Evolutionary conservation across 2,797 vertebrate species (phyloP), one percentile per base, ranked within the genome.

Genomic region (Melanogrammus aeglefinus): DNA sequence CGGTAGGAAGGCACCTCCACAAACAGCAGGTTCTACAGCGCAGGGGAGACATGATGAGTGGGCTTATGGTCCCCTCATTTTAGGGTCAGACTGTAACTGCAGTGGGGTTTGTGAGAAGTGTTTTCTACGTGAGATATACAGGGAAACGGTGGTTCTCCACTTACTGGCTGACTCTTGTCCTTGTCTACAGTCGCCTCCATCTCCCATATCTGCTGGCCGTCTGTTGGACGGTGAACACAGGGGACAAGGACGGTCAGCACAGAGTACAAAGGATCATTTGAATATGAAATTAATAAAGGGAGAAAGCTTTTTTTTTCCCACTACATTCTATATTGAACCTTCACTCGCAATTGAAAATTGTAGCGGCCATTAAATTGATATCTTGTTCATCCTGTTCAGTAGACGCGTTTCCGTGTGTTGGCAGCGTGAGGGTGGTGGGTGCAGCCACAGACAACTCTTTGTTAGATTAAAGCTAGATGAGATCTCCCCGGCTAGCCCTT

Each of bases 151-250:
- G 27, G 27, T 4, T 1, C 14, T 2, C 74, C 75, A 96, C 97
- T 93, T 93, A 99, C 98, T 69, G 96, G 93, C 84, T 99, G 97
- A 91, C 97, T 99, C 92, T 99, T 99, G 82, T 99, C 98, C 92
- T 99, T 99, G 93, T 99, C 98, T 87, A 99, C 96, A 0, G 96
- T 98, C n/a, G 98, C 97, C 84, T 99, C 97, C 94, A 96, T 94
- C 90, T 99, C 98, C 98, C 98, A 99, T 84, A 98, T 95, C 81
- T 99, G 97, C 91, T 98, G 97, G 36, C 98, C 97, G 88, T 99
- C 98, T 99, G 88, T 27, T 80, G 27, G 77, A 44, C 86, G 35
- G 76, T 2, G 47, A 31, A 81, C 29, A 77, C 24, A 69, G 27
- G 77, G 69, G 73, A 39, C 4, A 69, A 51, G 57, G 21, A n/a